These are phyloP conservation scores for Fratercula arctica DNA, from an alignment of 2,797 vertebrate species.

Conservation along the genomic window DNA sequence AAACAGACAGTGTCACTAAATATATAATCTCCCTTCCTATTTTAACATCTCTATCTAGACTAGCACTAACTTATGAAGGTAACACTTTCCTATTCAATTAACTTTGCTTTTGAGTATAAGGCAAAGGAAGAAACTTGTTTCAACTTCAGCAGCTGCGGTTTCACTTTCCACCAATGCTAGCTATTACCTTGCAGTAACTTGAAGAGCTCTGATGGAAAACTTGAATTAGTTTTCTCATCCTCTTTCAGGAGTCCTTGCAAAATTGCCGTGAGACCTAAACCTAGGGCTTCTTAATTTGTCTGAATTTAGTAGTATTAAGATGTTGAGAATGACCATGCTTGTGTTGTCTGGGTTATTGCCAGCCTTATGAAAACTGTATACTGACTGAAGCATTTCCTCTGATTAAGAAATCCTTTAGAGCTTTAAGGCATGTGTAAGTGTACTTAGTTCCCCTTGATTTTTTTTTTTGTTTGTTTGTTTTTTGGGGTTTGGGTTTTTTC, in stretches of 20 bases:
- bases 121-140: neutral
- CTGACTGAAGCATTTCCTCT: neutral
- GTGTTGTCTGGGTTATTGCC: neutral
- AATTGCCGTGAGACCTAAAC: neutral
- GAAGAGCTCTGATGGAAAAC: neutral
- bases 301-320: neutral
- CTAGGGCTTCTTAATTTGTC: neutral
- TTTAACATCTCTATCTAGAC: neutral
- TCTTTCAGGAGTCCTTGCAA: neutral
- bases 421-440: neutral
- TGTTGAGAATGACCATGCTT: neutral
- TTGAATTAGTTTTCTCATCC: neutral
- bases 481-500: neutral
- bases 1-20: neutral
- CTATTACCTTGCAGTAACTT: neutral
- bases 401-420: neutral
- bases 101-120: neutral
- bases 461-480: neutral
- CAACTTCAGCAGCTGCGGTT: neutral
- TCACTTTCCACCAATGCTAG: neutral
- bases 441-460: neutral
- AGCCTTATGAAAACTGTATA: neutral
- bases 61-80: neutral
- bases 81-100: neutral
- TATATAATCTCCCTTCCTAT: neutral